Percentiles rank a stretch among this genome's conserved stretches.
phyloP scores from a whole-genome alignment of 2,888 invertebrate species.

The Hyposoter didymator region DNA sequence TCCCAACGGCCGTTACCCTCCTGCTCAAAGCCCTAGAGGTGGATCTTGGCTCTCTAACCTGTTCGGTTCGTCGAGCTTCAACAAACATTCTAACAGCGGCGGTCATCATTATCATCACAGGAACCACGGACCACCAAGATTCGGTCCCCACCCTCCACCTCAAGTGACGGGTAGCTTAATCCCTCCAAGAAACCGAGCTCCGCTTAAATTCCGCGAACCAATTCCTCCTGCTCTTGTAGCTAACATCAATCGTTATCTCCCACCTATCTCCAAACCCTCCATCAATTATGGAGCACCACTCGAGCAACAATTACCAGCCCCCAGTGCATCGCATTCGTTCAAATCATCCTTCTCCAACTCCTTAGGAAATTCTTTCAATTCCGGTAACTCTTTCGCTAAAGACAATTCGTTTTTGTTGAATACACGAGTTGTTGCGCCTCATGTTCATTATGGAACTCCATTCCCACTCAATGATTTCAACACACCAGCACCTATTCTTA shows the following conservation, averaged over 20 bases:
- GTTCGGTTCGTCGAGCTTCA: slow-evolving; percentile 53
- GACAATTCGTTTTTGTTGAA: slow-evolving; percentile 60
- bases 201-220: slow-evolving; percentile 90
- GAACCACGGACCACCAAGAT: slow-evolving; percentile 67
- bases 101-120: slow-evolving; percentile 76
- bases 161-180: slow-evolving; percentile 74
- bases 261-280: slow-evolving; percentile 73
- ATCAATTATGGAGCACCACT: slow-evolving; percentile 76
- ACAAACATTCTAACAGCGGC: slow-evolving; percentile 71
- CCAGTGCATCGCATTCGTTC: slow-evolving; percentile 74
- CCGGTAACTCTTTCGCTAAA: slow-evolving; percentile 65
- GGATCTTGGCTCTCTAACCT: slow-evolving; percentile 53
- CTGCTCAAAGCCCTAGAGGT: slow-evolving; percentile 78
- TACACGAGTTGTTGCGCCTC: slow-evolving; percentile 79
- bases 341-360: slow-evolving; percentile 68
- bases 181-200: slow-evolving; percentile 82
- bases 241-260: slow-evolving; percentile 85
- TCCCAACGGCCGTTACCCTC: slow-evolving; percentile 81
- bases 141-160: slow-evolving; percentile 70
- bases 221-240: slow-evolving; percentile 89
- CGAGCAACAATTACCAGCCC: slow-evolving; percentile 77
- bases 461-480: slow-evolving; percentile 80
- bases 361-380: slow-evolving; percentile 63
- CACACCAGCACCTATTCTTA: slow-evolving; percentile 80
- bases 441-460: slow-evolving; percentile 81